A percentile compares a stretch with the other conserved stretches of the same genome.
Evolutionary conservation across 2,113 vertebrate genomes (phyloP).

Genomic region (Apteryx mantelli): DNA sequence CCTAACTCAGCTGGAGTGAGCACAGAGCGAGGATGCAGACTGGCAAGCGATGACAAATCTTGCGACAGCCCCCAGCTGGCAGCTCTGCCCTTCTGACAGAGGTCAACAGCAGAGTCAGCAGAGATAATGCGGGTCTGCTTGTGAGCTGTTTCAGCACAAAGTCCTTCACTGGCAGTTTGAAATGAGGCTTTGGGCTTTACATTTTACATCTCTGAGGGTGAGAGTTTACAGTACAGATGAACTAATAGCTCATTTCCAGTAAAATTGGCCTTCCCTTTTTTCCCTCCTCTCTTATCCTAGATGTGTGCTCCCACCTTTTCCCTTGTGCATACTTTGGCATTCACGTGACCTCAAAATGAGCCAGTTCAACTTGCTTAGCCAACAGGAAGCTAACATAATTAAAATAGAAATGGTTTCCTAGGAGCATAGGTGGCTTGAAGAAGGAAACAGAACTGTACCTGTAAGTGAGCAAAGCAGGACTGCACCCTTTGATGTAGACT

Average conservation of each 20-base stretch:
- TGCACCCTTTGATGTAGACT: not conserved
- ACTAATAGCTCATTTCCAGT: not conserved
- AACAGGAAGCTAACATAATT: not conserved
- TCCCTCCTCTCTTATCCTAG: not conserved
- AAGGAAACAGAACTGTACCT: not conserved
- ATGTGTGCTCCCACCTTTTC: not conserved
- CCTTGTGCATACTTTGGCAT: not conserved
- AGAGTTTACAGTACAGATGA: not conserved
- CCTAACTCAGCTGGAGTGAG: constrained; percentile 45
- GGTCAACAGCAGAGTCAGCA: constrained; percentile 57
- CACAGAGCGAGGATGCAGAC: not conserved
- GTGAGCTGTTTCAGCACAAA: constrained; percentile 41
- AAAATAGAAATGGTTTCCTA: not conserved
- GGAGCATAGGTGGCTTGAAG: not conserved
- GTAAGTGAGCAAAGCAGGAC: not conserved
- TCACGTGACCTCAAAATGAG: not conserved
- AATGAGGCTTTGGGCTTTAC: not conserved
- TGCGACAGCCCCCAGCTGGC: constrained; percentile 47
- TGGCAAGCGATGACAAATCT: constrained; percentile 40
- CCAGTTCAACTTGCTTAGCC: not conserved
- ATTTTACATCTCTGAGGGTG: not conserved
- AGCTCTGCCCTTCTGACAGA: constrained; percentile 48
- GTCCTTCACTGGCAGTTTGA: not conserved
- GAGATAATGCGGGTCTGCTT: not conserved
- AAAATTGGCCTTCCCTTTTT: not conserved